These are phyloP conservation scores for Meteorus cinctellus DNA, from an alignment of 2,888 invertebrate species.

Conservation along the genomic window DNA sequence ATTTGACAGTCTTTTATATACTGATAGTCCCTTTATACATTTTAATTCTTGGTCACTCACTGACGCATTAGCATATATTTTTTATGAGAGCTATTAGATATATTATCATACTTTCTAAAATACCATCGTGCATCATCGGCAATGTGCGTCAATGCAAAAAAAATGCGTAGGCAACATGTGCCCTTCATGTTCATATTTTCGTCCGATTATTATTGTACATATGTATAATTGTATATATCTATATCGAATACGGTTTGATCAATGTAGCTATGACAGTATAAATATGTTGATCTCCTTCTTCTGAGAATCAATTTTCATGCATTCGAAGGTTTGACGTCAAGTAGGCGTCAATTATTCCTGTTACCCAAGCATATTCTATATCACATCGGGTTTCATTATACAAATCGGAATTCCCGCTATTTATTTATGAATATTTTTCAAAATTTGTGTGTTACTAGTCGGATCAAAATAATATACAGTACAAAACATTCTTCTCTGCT, in stretches of 20 bases:
- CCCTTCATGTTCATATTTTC: neutral
- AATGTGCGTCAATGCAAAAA: neutral
- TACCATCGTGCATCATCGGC: constrained; percentile 35
- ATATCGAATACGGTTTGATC: constrained; percentile 17
- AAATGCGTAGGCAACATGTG: constrained; percentile 7
- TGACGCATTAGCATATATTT: neutral
- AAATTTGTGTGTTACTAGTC: neutral
- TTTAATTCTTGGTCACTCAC: neutral
- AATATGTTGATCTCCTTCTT: constrained; percentile 20
- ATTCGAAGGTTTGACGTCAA: constrained; percentile 26
- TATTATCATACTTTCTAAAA: constrained; percentile 12
- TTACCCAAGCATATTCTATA: neutral
- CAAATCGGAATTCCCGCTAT: neutral
- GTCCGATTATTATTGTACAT: neutral
- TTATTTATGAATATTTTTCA: neutral
- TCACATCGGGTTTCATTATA: neutral
- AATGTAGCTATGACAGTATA: constrained; percentile 12
- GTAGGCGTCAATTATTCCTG: constrained; percentile 19
- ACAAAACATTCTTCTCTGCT: constrained; percentile 7
- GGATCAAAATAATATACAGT: neutral
- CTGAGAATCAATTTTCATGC: constrained; percentile 18
- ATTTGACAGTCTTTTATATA: neutral
- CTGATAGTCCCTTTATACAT: neutral
- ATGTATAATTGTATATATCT: constrained; percentile 12
- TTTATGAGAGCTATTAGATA: neutral